Base-by-base conservation (phyloP, 2,888 invertebrate species). In the Melikaiella ostensackeni region DNA sequence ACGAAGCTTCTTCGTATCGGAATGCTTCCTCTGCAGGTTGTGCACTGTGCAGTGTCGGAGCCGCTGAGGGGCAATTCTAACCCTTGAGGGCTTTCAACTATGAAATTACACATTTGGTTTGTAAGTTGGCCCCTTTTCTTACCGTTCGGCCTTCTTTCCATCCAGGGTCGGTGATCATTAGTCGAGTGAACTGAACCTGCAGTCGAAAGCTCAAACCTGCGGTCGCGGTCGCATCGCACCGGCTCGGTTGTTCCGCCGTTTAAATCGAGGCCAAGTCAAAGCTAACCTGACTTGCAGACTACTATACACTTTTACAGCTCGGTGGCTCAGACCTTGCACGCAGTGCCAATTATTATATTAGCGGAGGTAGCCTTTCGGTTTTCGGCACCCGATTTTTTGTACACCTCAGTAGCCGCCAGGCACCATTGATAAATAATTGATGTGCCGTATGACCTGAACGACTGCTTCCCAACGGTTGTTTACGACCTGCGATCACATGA, bases 321-420 rank as follows among this genome's bases (percentile, higher is more conserved):
- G 7, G 59, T 27, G 59, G 59, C 59, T 16, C 63, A 50, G 74
- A 66, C 77, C 73, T 73, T 64, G 76, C 86, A 86, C 86, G 85
- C 86, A 86, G 81, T 78, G 75, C 38, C 84, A 82, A 86, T 86
- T 85, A 86, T 85, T 84, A 83, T 81, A 85, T 85, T 85, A 83
- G 82, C 79, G 76, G 77, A 78, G 82, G 79, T 79, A 76, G 78
- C 79, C 77, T 79, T 80, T 80, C 76, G 80, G 79, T 77, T 80
- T 79, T 79, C 73, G 79, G 79, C 80, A 80, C 77, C 79, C 75
- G 80, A 79, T 80, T 82, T 82, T 75, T 82, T 80, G 78, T 35
- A 13, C 11, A 59, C 27, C 57, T 59, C 57, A 4, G 57, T 59
- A 59, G 57, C 57, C 13, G 57, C 24, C 16, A 59, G 57, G 57